Conservation (phyloP, 2,888 invertebrate species). For the Fissipunctia ypsillon region DNA sequence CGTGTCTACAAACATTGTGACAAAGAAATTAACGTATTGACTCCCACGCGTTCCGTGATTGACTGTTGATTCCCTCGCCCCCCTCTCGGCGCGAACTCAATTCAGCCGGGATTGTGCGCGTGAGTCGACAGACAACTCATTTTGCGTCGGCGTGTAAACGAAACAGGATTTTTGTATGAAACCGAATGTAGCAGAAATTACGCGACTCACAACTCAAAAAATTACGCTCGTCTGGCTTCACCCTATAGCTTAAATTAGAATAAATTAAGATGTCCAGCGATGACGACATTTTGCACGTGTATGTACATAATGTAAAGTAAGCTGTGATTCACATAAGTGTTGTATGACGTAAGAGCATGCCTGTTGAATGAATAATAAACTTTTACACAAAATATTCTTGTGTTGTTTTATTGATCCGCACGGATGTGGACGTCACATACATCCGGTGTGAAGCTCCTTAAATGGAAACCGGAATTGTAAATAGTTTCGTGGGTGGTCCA, state of each 20-base stretch:
- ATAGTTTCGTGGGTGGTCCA: constrained; percentile 37
- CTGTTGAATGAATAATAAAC: constrained; percentile 72
- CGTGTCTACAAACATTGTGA: too few species aligned
- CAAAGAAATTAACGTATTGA: too few species aligned
- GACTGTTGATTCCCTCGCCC: too few species aligned
- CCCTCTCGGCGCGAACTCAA: too few species aligned
- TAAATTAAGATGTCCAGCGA: constrained; percentile 5
- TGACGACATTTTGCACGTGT: constrained; percentile 57
- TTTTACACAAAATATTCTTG: constrained; percentile 63
- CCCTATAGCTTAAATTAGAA: constrained; percentile 31
- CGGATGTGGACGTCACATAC: constrained; percentile 11
- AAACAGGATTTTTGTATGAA: too few species aligned
- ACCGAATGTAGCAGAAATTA: too few species aligned
- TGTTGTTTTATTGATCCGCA: constrained; percentile 37
- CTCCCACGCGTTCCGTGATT: too few species aligned
- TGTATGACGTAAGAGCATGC: constrained; percentile 60
- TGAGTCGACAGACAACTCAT: too few species aligned
- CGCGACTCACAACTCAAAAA: too few species aligned
- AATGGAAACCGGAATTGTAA: constrained; percentile 1
- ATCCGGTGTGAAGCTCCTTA: constrained; percentile 29
- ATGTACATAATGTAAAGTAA: constrained; percentile 65
- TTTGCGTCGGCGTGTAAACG: too few species aligned
- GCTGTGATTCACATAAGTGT: constrained; percentile 71
- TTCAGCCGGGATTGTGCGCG: too few species aligned
- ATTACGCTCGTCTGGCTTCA: too few species aligned